These are phyloP conservation scores for Rhadinocentrus ornatus DNA, from an alignment of 2,797 vertebrate genomes.

Conservation along the genomic window DNA sequence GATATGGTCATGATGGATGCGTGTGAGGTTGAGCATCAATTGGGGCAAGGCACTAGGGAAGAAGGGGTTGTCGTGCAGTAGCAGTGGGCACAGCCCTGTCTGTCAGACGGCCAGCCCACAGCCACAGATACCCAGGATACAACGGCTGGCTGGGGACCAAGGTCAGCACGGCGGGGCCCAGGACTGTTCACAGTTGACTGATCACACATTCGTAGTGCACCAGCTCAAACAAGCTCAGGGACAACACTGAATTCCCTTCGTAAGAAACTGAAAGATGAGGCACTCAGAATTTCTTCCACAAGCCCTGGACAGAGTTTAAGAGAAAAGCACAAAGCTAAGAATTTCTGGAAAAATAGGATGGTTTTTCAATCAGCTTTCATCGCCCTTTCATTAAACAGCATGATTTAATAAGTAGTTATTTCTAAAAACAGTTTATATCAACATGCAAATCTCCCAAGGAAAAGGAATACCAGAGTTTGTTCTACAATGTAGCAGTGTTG, in stretches of 20 bases:
- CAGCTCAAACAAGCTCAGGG: constrained; percentile 75
- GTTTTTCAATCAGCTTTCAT: constrained; percentile 2
- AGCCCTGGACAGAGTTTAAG: constrained; percentile 26
- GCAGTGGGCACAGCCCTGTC: constrained; percentile 69
- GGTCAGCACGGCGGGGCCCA: constrained; percentile 79
- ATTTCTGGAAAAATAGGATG: constrained; percentile 6
- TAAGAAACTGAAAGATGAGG: constrained; percentile 54
- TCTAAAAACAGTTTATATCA: constrained; percentile 1
- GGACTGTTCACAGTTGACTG: constrained; percentile 81
- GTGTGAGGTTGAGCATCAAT: constrained; percentile 81
- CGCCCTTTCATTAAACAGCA: constrained; percentile 14
- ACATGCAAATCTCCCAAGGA: neutral
- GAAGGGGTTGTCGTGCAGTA: constrained; percentile 76
- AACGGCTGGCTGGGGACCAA: constrained; percentile 84
- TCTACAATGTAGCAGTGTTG: neutral
- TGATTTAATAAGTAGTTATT: neutral
- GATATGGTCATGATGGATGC: constrained; percentile 85
- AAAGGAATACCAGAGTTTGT: neutral
- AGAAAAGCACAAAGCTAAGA: constrained; percentile 8
- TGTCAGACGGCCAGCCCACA: constrained; percentile 82
- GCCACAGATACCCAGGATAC: constrained; percentile 84
- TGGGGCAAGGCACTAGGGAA: constrained; percentile 79
- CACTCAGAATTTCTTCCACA: constrained; percentile 36
- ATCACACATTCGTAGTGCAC: constrained; percentile 76
- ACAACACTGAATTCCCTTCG: constrained; percentile 64